These are phyloP conservation scores for Bos indicus DNA, from an alignment of 2,113 vertebrate species.

Conservation along the genomic window DNA sequence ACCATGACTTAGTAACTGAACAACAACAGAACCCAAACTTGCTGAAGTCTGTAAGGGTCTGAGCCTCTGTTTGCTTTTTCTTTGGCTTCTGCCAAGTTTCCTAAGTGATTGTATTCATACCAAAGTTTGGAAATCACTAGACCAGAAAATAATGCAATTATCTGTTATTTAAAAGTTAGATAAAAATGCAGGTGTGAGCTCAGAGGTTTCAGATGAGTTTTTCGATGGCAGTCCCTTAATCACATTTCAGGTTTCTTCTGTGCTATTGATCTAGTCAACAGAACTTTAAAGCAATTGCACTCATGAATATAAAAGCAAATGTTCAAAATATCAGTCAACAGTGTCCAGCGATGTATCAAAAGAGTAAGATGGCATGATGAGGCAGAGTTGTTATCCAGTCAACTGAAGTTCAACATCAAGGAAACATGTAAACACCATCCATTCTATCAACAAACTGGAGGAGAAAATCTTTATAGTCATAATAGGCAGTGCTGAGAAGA, in stretches of 20 bases:
- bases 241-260: background rate
- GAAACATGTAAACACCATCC: background rate
- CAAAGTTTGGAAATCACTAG: background rate
- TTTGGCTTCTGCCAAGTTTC: background rate
- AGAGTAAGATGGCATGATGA: background rate
- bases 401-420: background rate
- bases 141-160: constrained; percentile 29
- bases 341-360: background rate
- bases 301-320: background rate
- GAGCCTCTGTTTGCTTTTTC: background rate
- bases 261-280: background rate
- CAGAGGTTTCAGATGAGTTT: background rate
- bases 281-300: background rate
- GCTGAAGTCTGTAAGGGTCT: accelerated
- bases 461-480: background rate
- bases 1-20: background rate
- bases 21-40: background rate
- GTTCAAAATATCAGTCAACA: background rate
- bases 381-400: background rate
- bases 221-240: background rate
- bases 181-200: background rate
- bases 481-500: background rate
- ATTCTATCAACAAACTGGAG: background rate
- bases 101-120: background rate
- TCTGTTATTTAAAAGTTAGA: constrained; percentile 35